Evolutionary conservation across 2,113 vertebrate genomes (phyloP).

Genomic region (Lamprotornis superbus): DNA sequence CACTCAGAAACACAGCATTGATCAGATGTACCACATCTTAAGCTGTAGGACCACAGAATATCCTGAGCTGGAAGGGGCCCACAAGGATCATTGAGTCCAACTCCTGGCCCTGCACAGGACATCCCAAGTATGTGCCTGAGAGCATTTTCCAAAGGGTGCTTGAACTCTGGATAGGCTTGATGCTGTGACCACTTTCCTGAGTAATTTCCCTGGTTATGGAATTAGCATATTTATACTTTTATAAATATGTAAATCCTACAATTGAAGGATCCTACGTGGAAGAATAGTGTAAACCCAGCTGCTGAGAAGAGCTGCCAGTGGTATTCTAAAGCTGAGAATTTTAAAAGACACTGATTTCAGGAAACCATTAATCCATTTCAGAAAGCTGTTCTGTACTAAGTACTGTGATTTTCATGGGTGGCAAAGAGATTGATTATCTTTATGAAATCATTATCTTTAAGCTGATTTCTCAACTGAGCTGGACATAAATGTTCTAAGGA

Average conservation of each 20-base stretch:
- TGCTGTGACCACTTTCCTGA: not conserved
- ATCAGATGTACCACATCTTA: not conserved
- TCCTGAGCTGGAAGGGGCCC: not conserved
- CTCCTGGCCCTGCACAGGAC: not conserved
- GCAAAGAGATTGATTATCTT: not conserved
- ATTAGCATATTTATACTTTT: not conserved
- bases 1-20: not conserved
- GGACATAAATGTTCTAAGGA: not conserved
- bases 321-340: not conserved
- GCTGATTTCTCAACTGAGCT: not conserved
- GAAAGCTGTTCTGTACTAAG: not conserved
- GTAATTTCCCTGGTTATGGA: not conserved
- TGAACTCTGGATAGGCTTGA: not conserved
- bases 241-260: not conserved
- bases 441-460: not conserved
- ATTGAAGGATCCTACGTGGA: not conserved
- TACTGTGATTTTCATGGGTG: not conserved
- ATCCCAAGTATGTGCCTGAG: not conserved
- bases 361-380: not conserved
- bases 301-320: not conserved
- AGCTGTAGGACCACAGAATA: not conserved
- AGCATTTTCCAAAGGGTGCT: not conserved
- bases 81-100: not conserved
- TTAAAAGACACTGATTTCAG: not conserved
- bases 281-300: not conserved